These are phyloP conservation scores for Drosophila macrospina DNA, from an alignment of 2,888 invertebrate species.

Conservation along the genomic window DNA sequence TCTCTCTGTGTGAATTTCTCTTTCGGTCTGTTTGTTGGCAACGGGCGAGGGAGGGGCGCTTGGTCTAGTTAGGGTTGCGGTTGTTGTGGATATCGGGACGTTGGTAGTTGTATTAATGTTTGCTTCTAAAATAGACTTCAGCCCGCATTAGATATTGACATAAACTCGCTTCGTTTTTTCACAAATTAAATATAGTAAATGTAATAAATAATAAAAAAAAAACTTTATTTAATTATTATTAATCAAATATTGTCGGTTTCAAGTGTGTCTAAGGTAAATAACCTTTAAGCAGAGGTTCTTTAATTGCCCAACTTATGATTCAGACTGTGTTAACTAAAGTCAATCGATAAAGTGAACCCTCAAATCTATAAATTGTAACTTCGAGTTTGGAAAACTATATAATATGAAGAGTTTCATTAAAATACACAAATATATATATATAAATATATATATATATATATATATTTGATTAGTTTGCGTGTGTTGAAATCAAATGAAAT, in stretches of 20 bases:
- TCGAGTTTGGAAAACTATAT: slow-evolving; percentile 41
- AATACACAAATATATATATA: slow-evolving; percentile 2
- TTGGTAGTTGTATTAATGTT: slow-evolving; percentile 67
- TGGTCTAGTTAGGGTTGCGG: slow-evolving; percentile 77
- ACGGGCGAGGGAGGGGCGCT: slow-evolving; percentile 45
- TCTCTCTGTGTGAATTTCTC: neutral
- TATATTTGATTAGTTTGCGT: slow-evolving; percentile 44
- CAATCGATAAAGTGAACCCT: slow-evolving; percentile 75
- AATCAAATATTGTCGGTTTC: neutral
- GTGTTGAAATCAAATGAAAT: slow-evolving; percentile 37
- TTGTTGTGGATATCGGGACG: slow-evolving; percentile 77
- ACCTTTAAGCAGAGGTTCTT: neutral
- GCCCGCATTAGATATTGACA: slow-evolving; percentile 47
- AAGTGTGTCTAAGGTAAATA: slow-evolving; percentile 35
- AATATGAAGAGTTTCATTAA: slow-evolving; percentile 14
- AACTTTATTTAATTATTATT: neutral
- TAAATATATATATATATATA: slow-evolving; percentile 14
- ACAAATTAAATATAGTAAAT: neutral
- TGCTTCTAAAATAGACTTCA: slow-evolving; percentile 67
- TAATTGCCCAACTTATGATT: slow-evolving; percentile 8
- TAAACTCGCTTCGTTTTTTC: slow-evolving; percentile 22
- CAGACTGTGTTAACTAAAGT: slow-evolving; percentile 48
- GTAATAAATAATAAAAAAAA: slow-evolving; percentile 6
- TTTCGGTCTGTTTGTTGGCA: slow-evolving; percentile 44
- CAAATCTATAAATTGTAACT: slow-evolving; percentile 9